Base-by-base conservation (phyloP, 1,140 invertebrate species). In the Tetragnatha versicolor region DNA sequence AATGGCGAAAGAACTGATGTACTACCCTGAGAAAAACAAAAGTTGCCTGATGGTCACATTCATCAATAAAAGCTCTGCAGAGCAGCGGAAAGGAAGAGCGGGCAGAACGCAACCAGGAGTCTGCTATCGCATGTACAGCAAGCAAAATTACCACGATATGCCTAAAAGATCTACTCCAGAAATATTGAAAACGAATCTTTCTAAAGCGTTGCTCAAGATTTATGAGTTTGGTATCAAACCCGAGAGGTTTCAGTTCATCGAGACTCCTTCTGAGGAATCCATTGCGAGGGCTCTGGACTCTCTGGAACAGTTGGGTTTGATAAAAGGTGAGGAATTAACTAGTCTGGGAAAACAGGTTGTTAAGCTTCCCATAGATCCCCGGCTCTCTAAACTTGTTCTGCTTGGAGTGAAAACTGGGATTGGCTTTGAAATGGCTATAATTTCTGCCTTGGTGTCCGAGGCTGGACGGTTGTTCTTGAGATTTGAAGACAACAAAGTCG, bases 1-100 rank as follows among this genome's bases (percentile, higher is more conserved):
- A 27, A 96, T 96, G 89, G 94, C 98, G 0, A 98, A 98, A 87
- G 93, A 98, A 87, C 97, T 98, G 94, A 94, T 91, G 84, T 98
- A 95, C 85, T 94, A 98, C 86, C 90, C 93, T 0, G 89, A 87
- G n/a, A 95, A 92, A 27, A 94, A 94, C 17, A 87, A 97, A 51
- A 95, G 97, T 85, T 85, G 93, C 10, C 85, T 98, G 42, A 91
- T 91, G 83, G 92, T 98, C 0, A 89, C 92, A 58, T 88, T 90
- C 83, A 91, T 97, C 79, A 95, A 96, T 6, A 92, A 96, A 87
- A 97, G 97, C 0, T 97, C 94, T 84, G 95, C 97, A 7, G 95
- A 99, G 84, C 97, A 99, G 85, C 89, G 98, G 79, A 98, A 98
- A 87, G 97, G 97, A 29, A 89, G 96, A 85, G 95, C 96, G 76